Evolutionary conservation across 2,113 vertebrate species (phyloP), one percentile per base, ranked within the genome.

Genomic region (Etheostoma spectabile): DNA sequence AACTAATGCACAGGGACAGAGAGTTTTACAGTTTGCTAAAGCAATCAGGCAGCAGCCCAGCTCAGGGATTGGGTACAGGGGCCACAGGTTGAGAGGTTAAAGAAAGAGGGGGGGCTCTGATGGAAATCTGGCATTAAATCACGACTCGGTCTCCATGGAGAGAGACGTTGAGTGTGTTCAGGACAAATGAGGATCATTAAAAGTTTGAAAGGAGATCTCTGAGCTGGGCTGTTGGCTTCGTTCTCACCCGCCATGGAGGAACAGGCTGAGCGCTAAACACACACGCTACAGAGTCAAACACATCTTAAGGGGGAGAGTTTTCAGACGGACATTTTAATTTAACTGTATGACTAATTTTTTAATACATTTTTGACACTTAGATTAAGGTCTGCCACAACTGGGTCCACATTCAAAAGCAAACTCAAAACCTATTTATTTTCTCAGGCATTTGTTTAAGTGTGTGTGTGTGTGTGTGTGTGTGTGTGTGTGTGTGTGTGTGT

Each of bases 221-320:
- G 91, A 94, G 86, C 85, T 92, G 81, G 88, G 89, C 87, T 49
- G 83, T 82, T 93, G 89, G 71, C 86, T 89, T 84, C 11, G 52
- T 90, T 86, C 82, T 71, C 80, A 61, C 67, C 77, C 70, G n/a
- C 62, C 64, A 61, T 19, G 74, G 79, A 83, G 59, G 82, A 88
- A 90, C 79, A 82, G 79, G 72, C 27, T 38, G 22, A 5, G 22
- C 8, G 16, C 68, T 83, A 77, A 83, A 90, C 83, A 84, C 73
- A 82, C 57, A 69, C 1, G 14, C 70, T 79, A 84, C 30, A 70
- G 45, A 49, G 82, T 88, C 89, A 91, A 92, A 93, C 90, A 90
- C 88, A 27, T 75, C 6, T 79, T 49, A 86, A 57, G 72, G 80
- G 72, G 77, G 65, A 68, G 75, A 51, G 48, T 53, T 11, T 55